phyloP scores from a whole-genome alignment of 2,888 invertebrate species.

The Rhimphoctona megacephalus region DNA sequence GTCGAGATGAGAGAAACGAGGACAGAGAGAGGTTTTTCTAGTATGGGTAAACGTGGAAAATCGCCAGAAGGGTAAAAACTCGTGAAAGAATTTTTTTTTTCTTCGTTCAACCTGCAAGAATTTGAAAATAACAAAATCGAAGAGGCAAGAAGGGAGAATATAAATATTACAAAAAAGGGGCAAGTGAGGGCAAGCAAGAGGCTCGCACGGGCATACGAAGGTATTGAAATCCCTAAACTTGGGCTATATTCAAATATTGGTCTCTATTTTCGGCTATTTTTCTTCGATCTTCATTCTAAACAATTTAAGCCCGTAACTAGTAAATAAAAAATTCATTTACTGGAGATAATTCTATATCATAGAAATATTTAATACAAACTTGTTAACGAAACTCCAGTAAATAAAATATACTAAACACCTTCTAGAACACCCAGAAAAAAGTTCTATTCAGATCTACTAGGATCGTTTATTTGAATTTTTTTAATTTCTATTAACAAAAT shows the following conservation, averaged over 20 bases:
- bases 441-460: no score
- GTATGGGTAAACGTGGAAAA: constrained; percentile 18
- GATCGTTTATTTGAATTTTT: no score
- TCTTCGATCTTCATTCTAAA: background rate
- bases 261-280: background rate
- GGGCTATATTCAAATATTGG: background rate
- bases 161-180: background rate
- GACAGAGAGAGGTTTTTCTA: constrained; percentile 15
- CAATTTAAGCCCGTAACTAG: background rate
- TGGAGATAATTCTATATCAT: background rate
- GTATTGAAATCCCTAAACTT: background rate
- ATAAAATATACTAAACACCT: no score
- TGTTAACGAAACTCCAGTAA: no score
- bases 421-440: no score
- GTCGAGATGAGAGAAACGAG: background rate
- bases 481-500: no score
- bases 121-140: constrained; percentile 15
- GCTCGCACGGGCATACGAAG: no score
- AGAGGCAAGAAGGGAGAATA: background rate
- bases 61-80: constrained; percentile 11
- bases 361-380: background rate
- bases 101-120: constrained; percentile 9
- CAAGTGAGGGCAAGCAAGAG: background rate
- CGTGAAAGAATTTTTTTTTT: constrained; percentile 27
- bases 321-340: background rate